Base-by-base conservation (phyloP, 2,888 invertebrate genomes). In the Lysandra bellargus region DNA sequence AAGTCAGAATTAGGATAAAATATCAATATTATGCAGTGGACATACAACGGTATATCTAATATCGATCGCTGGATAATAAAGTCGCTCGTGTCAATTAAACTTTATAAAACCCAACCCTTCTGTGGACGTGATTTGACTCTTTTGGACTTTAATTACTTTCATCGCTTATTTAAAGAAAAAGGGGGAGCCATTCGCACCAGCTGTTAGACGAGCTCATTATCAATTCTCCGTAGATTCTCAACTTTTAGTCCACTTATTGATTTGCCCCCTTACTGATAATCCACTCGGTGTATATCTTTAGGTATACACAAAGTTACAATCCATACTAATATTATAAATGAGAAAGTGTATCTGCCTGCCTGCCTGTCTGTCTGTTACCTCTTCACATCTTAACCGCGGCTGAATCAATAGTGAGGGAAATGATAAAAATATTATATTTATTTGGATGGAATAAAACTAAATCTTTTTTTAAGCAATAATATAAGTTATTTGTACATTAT, bases 101-200 rank as follows among this genome's bases (percentile, higher is more conserved):
- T 74, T 74, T 74, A 74, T 49, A 74, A 74, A 74, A 74, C 74
- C 49, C 49, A 44, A 74, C 74, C 74, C 74, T 76, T 53, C 49
- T 33, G 30, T 33, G 49, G 17, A 76, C 76, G 53, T 76, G 76
- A 76, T 76, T 76, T 53, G 76, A 76, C 57, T 76, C 53, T 53
- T 30, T 53, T 76, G 7, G 76, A 49, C 30, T 53, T 76, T 76
- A 76, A 76, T 76, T 76, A 76, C 76, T 76, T 53, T 76, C 49
- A 76, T 53, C 30, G 53, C 12, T 76, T 76, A 30, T 17, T 76
- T 33, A n/a, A 76, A 57, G 53, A 49, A 76, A 57, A 33, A 57
- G 76, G 76, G 53, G 17, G 33, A 75, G 74, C 53, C 30, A 76
- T 76, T 76, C 53, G 30, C 76, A 53, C 76, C 76, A 76, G 49